phyloP scores from a whole-genome alignment of 2,797 vertebrate species.

The Psittacula echo region DNA sequence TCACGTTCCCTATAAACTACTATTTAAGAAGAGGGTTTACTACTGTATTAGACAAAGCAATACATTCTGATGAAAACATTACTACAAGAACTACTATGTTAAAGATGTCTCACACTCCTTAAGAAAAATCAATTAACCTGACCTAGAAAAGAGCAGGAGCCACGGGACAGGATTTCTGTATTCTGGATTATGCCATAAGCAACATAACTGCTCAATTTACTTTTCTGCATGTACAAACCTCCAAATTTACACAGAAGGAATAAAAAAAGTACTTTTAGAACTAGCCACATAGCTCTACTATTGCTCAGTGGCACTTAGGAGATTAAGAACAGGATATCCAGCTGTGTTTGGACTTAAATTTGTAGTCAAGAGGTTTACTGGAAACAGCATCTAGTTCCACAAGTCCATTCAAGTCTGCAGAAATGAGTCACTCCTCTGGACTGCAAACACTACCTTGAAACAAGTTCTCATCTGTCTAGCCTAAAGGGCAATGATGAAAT shows the following conservation, averaged over 20 bases:
- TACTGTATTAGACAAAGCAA: not conserved
- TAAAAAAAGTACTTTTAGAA: not conserved
- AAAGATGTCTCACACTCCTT: not conserved
- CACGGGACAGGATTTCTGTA: not conserved
- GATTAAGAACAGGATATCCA: not conserved
- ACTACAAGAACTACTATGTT: not conserved
- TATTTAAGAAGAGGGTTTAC: not conserved
- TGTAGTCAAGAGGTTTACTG: not conserved
- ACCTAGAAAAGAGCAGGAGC: not conserved
- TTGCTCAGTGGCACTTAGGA: not conserved
- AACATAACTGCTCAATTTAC: not conserved
- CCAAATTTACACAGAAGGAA: not conserved
- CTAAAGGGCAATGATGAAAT: not conserved
- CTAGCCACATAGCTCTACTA: not conserved
- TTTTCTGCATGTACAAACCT: not conserved
- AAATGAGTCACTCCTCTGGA: not conserved
- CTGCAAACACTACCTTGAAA: conserved; percentile 9
- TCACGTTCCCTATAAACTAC: not conserved
- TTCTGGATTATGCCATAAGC: not conserved
- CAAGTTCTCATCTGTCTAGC: not conserved
- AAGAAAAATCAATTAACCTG: not conserved
- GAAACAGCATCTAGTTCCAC: not conserved
- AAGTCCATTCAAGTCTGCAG: conserved; percentile 18
- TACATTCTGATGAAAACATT: not conserved
- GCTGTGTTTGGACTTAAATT: not conserved